phyloP scores from a whole-genome alignment of 2,888 invertebrate species.

The Pristionchus fissidentatus region DNA sequence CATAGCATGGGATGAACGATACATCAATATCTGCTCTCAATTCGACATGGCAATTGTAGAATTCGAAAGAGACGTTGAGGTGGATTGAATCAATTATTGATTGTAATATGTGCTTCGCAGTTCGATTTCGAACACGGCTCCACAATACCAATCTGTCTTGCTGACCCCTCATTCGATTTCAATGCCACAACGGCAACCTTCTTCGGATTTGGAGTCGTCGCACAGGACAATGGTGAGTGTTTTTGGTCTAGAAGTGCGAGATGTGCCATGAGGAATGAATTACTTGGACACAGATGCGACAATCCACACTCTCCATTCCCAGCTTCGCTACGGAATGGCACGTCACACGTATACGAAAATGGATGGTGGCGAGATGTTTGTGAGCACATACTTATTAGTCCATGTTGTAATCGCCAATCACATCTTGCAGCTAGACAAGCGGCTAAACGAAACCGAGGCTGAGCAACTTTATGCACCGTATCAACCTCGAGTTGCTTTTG shows the following conservation, averaged over 20 bases:
- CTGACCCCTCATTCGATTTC: not conserved
- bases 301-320: not conserved
- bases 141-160: not conserved
- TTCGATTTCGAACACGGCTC: not conserved
- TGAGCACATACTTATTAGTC: not conserved
- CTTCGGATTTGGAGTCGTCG: not conserved
- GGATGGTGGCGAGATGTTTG: not conserved
- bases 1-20: constrained; percentile 6
- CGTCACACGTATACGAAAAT: not conserved
- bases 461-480: not conserved
- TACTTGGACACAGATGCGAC: too few relatives aligned
- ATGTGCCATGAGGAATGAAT: too few relatives aligned
- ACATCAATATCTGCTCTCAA: not conserved
- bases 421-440: not conserved
- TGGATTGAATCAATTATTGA: not conserved
- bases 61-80: not conserved
- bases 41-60: not conserved
- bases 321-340: not conserved
- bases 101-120: not conserved
- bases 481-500: not conserved
- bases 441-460: not conserved
- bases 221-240: not conserved
- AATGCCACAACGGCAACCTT: not conserved
- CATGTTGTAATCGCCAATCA: too few relatives aligned
- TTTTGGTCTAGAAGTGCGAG: too few relatives aligned